Base-by-base conservation (phyloP, 2,888 invertebrate species). In the Chelonus formosanus region DNA sequence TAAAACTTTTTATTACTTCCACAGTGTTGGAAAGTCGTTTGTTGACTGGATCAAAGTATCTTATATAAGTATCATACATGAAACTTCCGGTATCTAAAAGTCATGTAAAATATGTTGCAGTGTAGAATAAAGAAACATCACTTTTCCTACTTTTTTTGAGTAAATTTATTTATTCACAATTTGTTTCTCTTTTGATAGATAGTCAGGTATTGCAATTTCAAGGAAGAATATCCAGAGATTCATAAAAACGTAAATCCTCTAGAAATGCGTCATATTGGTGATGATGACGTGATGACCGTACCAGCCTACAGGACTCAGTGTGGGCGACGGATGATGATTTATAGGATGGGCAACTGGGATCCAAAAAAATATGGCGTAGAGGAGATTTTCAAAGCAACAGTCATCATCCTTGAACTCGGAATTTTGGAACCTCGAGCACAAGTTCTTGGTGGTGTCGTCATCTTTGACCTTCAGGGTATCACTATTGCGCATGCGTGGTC, bases 331-430 rank as follows among this genome's bases (percentile, higher is more conserved):
- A 86, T 93, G 71, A 86, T 92, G 75, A 85, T 93, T 57, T 92
- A 90, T 78, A 89, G 91, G 80, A 86, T 93, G 72, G 91, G 91
- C 44, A 88, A 91, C 71, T 94, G 94, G 94, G 88, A 92, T 72
- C 90, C 93, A 0, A 89, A 88, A 73, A 85, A 86, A 45, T 87
- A 90, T 44, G 78, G 89, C 0, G 83, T 91, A 0, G 90, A 90
- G 40, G 92, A 93, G 72, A 80, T 93, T 47, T 92, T 94, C 78
- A 90, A 90, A 77, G 90, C 89, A 0, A 90, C 92, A 0, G 86
- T 93, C 55, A 84, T 91, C 61, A 85, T 92, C 0, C 81, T 94
- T 48, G 93, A 94, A 81, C 81, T 93, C 32, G 93, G 92, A 0
- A 86, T 92, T 62, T 78, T 94, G 74, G 94, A 94, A 77, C 91